These are phyloP conservation scores for Salminus brasiliensis DNA, from an alignment of 2,113 vertebrate genomes.

Conservation along the genomic window DNA sequence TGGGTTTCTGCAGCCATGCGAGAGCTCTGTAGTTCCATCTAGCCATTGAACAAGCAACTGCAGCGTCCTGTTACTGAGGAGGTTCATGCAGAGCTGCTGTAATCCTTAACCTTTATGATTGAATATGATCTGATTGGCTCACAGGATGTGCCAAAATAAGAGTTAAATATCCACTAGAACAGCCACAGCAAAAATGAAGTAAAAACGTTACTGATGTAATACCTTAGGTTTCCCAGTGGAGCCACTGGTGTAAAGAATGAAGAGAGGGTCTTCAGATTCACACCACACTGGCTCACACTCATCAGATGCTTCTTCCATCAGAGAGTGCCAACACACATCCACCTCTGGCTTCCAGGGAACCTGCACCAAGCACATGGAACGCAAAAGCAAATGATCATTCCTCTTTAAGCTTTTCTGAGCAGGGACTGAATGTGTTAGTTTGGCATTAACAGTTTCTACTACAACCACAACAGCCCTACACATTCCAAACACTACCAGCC, in stretches of 20 bases:
- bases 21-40: too few species aligned
- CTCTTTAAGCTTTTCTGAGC: not conserved
- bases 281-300: slow-evolving; percentile 96
- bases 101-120: too few species aligned
- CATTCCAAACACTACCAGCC: not conserved
- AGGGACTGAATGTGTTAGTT: not conserved
- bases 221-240: slow-evolving; percentile 98
- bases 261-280: slow-evolving; percentile 90
- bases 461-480: not conserved
- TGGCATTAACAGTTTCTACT: not conserved
- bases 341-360: slow-evolving; percentile 85
- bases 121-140: too few species aligned
- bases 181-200: not conserved
- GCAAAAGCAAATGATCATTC: not conserved
- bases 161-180: too few species aligned
- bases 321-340: slow-evolving; percentile 90
- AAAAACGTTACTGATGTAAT: slow-evolving; percentile 11
- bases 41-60: too few species aligned
- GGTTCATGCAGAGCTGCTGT: too few species aligned
- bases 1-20: too few species aligned
- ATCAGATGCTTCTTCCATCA: slow-evolving; percentile 76
- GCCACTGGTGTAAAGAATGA: slow-evolving; percentile 96
- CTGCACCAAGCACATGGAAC: slow-evolving; percentile 67
- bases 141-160: too few species aligned
- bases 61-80: too few species aligned